Conservation (phyloP, 2,888 invertebrate genomes). For the Noctua pronuba region DNA sequence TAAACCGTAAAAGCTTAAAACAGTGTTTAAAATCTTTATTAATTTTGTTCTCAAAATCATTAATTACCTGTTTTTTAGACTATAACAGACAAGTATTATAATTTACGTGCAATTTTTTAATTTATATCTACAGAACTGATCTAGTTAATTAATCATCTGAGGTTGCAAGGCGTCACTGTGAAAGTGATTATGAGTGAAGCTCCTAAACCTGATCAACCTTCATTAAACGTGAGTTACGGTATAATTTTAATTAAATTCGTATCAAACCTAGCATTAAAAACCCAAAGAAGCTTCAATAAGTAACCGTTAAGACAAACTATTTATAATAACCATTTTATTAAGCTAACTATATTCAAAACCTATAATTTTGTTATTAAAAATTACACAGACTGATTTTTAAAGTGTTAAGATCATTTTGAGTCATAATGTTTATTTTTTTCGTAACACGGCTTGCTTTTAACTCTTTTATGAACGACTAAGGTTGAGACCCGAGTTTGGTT, state of each 20-base stretch:
- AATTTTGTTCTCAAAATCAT: too few species aligned
- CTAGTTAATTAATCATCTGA: conserved; percentile 33
- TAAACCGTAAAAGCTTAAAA: too few species aligned
- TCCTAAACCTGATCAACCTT: conserved; percentile 47
- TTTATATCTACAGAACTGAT: conserved; percentile 7
- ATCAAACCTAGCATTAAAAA: conserved; percentile 54
- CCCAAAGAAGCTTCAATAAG: conserved; percentile 47
- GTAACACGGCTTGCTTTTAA: conserved; percentile 63
- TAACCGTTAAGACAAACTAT: conserved; percentile 45
- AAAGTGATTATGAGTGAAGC: conserved; percentile 40
- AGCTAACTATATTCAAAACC: conserved; percentile 61
- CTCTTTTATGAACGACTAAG: conserved; percentile 58
- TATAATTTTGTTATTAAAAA: conserved; percentile 78
- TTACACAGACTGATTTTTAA: conserved; percentile 73
- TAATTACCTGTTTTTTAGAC: not conserved
- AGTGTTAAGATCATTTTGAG: conserved; percentile 73
- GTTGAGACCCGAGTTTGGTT: conserved; percentile 29
- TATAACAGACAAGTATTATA: not conserved
- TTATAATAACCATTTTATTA: conserved; percentile 59
- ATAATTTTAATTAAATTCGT: conserved; percentile 60
- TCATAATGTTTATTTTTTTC: conserved; percentile 72
- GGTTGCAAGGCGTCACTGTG: conserved; percentile 33
- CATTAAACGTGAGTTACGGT: conserved; percentile 38
- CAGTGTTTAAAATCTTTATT: too few species aligned
- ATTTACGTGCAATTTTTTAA: not conserved